Conservation (phyloP, 2,113 vertebrate species). For the Struthidea cinerea region DNA sequence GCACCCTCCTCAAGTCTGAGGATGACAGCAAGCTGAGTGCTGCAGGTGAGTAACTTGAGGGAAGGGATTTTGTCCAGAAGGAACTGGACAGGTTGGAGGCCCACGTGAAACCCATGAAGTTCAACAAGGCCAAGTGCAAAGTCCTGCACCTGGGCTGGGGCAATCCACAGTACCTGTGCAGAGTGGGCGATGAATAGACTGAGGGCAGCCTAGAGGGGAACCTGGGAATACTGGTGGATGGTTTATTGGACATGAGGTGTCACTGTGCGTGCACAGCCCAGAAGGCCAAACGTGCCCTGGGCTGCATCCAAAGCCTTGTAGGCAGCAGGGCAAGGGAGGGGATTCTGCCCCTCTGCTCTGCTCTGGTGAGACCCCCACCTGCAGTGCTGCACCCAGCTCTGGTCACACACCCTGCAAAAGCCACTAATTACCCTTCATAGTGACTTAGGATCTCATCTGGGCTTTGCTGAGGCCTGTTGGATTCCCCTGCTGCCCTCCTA, state of each 20-base stretch:
- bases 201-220: neutral
- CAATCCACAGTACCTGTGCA: neutral
- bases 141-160: neutral
- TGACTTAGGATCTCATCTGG: neutral
- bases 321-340: accelerated
- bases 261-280: accelerated
- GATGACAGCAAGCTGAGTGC: neutral
- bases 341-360: neutral
- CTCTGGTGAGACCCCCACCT: neutral
- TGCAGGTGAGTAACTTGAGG: neutral
- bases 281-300: accelerated
- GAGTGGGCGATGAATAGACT: accelerated
- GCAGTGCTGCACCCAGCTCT: neutral
- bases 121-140: neutral
- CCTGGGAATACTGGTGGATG: neutral
- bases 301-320: accelerated
- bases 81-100: neutral
- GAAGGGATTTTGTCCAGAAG: neutral
- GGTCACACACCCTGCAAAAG: neutral
- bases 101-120: neutral
- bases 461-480: neutral
- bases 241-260: neutral
- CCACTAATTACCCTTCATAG: neutral
- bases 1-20: neutral
- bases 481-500: neutral